phyloP scores from a whole-genome alignment of 2,797 vertebrate species.

The Sandelia bainsii region DNA sequence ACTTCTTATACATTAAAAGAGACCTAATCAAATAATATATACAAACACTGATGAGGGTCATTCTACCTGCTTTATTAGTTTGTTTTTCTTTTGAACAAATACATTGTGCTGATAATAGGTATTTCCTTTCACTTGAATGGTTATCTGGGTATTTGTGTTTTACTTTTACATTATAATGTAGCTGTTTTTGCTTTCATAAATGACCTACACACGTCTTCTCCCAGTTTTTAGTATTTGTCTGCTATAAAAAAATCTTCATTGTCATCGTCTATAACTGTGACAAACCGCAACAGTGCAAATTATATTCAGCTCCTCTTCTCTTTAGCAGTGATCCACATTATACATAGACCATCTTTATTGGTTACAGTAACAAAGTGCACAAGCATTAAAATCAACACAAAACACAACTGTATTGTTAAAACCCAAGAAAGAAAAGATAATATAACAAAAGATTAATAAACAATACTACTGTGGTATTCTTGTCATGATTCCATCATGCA shows the following conservation, averaged over 20 bases:
- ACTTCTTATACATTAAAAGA: too few species aligned
- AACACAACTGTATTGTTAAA: conserved; percentile 73
- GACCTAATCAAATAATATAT: too few species aligned
- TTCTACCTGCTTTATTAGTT: neutral
- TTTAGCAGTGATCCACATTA: conserved; percentile 29
- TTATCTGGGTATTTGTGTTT: too few species aligned
- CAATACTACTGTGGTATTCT: conserved; percentile 85
- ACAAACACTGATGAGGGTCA: too few species aligned
- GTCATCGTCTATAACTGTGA: neutral
- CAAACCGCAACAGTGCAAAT: neutral
- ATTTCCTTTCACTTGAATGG: too few species aligned
- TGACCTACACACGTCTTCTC: neutral
- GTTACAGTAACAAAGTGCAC: conserved; percentile 86
- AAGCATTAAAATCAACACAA: conserved; percentile 80
- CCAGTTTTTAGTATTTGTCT: neutral
- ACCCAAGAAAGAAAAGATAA: conserved; percentile 74
- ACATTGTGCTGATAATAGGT: neutral
- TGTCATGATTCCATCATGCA: conserved; percentile 88
- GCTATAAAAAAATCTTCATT: neutral
- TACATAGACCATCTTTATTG: conserved; percentile 81
- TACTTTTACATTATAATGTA: neutral
- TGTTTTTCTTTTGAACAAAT: neutral
- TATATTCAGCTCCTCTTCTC: neutral
- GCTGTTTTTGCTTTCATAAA: neutral
- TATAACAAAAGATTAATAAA: conserved; percentile 76